phyloP scores from a whole-genome alignment of 2,113 vertebrate species.

The Crotophaga sulcirostris region DNA sequence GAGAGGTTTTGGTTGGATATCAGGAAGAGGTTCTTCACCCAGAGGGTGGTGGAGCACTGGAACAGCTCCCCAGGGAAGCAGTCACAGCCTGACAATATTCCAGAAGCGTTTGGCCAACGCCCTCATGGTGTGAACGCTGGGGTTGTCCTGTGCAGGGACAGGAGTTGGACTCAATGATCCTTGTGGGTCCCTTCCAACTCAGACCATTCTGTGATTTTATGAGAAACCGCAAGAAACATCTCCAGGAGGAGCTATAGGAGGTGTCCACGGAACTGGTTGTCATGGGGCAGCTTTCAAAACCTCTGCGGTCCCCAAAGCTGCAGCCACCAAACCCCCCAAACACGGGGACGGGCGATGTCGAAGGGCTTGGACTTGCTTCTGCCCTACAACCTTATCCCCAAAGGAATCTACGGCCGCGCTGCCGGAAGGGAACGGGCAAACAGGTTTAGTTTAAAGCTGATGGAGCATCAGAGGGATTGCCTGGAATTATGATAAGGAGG shows the following conservation, averaged over 20 bases:
- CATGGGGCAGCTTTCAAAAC: neutral
- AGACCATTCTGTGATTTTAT: no score
- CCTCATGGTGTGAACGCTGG: no score
- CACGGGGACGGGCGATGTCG: rapidly evolving
- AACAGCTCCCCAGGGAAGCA: no score
- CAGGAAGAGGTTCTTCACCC: no score
- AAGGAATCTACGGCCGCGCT: neutral
- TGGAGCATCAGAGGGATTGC: no score
- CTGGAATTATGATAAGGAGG: neutral
- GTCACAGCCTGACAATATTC: no score
- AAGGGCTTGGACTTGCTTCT: neutral
- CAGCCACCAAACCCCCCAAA: neutral
- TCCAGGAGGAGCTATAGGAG: neutral
- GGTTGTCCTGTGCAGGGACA: no score
- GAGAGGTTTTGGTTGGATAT: no score
- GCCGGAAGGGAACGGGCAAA: neutral
- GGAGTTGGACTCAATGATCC: no score
- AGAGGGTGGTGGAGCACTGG: no score
- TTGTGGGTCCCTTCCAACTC: no score
- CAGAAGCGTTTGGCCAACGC: no score
- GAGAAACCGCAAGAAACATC: neutral
- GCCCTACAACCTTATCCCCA: neutral
- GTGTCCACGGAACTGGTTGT: neutral
- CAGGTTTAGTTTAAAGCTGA: neutral
- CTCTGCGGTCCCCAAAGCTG: rapidly evolving